Evolutionary conservation across 2,797 vertebrate species (phyloP).

Genomic region (Decapterus maruadsi): DNA sequence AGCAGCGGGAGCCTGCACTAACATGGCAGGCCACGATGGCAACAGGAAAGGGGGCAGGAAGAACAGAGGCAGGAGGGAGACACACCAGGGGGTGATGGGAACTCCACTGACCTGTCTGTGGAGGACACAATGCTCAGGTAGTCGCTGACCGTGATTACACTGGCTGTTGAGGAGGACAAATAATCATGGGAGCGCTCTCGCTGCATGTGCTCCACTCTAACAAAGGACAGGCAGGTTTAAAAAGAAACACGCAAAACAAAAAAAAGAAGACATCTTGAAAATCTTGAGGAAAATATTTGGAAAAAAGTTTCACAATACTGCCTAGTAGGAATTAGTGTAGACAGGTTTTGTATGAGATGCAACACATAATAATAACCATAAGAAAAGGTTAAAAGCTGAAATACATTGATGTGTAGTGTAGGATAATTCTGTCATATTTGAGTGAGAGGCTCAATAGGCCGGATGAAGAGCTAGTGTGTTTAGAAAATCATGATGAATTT

Average conservation of each 20-base stretch:
- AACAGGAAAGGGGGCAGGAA: slow-evolving; percentile 83
- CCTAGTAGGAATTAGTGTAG: not conserved
- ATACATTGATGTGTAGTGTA: not conserved
- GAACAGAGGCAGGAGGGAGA: slow-evolving; percentile 75
- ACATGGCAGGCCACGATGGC: slow-evolving; percentile 80
- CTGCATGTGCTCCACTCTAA: slow-evolving; percentile 56
- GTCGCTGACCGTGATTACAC: slow-evolving; percentile 61
- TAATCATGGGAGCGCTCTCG: slow-evolving; percentile 61
- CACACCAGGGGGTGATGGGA: slow-evolving; percentile 73
- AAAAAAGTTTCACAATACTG: not conserved
- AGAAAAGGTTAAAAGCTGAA: slow-evolving; percentile 28
- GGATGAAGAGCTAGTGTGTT: not conserved
- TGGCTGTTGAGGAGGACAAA: slow-evolving; percentile 65
- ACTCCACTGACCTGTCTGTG: slow-evolving; percentile 74
- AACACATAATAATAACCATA: not conserved
- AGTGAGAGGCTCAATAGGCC: slow-evolving; percentile 7
- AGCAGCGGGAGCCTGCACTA: slow-evolving; percentile 81
- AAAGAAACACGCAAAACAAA: slow-evolving; percentile 17
- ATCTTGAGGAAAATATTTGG: slow-evolving; percentile 2
- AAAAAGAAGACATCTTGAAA: slow-evolving; percentile 11
- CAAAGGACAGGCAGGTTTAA: slow-evolving; percentile 54
- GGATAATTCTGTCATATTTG: not conserved
- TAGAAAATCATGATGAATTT: slow-evolving; percentile 13
- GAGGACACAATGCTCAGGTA: slow-evolving; percentile 74
- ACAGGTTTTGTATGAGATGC: slow-evolving; percentile 7